Evolutionary conservation across 2,113 vertebrate species (phyloP), one percentile per base, ranked within the genome.

Genomic region (Bolborhynchus lineola): DNA sequence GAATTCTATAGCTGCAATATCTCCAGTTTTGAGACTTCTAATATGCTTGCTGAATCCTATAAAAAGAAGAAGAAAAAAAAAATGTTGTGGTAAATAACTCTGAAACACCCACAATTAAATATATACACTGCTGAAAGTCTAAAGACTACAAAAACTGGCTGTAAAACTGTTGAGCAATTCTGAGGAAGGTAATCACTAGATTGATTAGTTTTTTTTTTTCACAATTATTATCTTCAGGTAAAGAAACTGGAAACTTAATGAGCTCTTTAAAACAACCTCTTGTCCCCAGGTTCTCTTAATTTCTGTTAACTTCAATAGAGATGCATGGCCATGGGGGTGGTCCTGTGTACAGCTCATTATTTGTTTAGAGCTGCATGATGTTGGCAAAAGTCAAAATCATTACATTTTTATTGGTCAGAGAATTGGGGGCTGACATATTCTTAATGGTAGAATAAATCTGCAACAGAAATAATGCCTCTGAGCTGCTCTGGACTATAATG

Each of bases 121-220:
- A 9, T 39, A 75, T 47, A 78, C 4, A 33, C 2, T 62, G 16
- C 15, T 55, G n/a, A 70, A 86, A 86, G 26, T 21, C 49, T 70
- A 59, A 7, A 50, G 31, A 28, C 42, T 83, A 25, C 44, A 84
- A 72, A 90, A 94, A 29, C 8, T 19, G 12, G 5, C 16, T 71
- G 29, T 77, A 69, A 57, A 91, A 60, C 35, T 42, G 17, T 69
- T 63, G 18, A 84, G 82, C 7, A 41, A 65, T 83, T 86, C 24
- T 65, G 8, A 47, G n/a, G 25, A 88, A 82, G 31, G 35, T 47
- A 60, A 57, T 52, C 52, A 53, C 10, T 21, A 65, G 0, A 3
- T 42, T 87, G 21, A 74, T 53, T 89, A 53, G 21, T 94, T 88
- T 91, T 85, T n/a, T 85, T n/a, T 9, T n/a, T 82, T 74, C 81